phyloP scores from a whole-genome alignment of 2,113 vertebrate genomes.

The Sebastes schlegelii region DNA sequence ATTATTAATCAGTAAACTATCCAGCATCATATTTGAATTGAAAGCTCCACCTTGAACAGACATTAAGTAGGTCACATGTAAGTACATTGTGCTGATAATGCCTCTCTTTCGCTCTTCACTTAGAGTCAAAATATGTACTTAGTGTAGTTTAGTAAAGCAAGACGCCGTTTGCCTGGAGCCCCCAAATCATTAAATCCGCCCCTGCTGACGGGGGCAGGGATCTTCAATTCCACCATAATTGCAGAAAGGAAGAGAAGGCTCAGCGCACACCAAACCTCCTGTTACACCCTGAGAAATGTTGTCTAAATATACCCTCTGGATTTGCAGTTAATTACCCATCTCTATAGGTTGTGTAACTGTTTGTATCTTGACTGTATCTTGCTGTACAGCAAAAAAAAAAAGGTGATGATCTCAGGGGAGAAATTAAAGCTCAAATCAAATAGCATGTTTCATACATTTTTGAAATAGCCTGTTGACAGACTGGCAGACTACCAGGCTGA shows the following conservation, averaged over 20 bases:
- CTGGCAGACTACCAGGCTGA: neutral
- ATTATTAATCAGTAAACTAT: too few relatives aligned
- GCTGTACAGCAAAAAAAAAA: neutral
- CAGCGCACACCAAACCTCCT: neutral
- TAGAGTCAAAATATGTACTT: too few relatives aligned
- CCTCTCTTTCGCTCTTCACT: too few relatives aligned
- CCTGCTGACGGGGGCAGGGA: neutral
- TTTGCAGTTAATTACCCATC: neutral
- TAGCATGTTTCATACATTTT: neutral
- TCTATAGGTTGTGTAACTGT: neutral
- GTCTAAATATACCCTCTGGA: neutral
- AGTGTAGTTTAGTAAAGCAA: too few relatives aligned
- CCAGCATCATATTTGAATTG: too few relatives aligned
- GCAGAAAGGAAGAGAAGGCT: neutral
- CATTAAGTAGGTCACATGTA: too few relatives aligned
- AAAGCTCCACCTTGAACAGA: too few relatives aligned
- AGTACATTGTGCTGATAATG: too few relatives aligned
- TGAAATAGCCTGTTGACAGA: slow-evolving; percentile 3
- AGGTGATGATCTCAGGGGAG: neutral
- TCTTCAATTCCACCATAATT: neutral
- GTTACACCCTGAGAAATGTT: neutral
- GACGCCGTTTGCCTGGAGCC: too few relatives aligned
- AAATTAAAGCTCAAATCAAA: slow-evolving; percentile 8
- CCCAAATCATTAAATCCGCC: too few relatives aligned
- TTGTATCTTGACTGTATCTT: neutral